Percentiles rank a stretch among this genome's conserved stretches.
These are phyloP conservation scores for Takifugu bimaculatus DNA, from an alignment of 2,113 vertebrate genomes.

Conservation along the genomic window DNA sequence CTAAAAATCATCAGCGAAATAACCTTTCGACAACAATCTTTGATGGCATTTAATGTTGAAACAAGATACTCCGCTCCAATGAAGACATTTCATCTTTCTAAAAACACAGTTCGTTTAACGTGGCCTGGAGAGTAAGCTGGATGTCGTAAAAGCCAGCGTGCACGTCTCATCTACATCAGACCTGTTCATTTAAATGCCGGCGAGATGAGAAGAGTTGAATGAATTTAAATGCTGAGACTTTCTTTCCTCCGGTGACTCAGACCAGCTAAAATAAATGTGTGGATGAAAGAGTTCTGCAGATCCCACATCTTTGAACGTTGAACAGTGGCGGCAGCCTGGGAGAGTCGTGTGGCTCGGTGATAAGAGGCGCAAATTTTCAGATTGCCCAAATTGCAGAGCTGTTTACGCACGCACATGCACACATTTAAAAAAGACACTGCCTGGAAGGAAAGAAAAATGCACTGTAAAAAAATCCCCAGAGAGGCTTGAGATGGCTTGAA, in stretches of 20 bases:
- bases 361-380: conserved; percentile 42
- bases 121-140: conserved; percentile 1
- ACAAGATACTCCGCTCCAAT: not conserved
- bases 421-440: conserved; percentile 11
- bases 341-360: conserved; percentile 37
- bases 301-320: conserved; percentile 21
- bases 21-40: conserved; percentile 26
- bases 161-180: not conserved
- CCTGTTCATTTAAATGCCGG: conserved; percentile 18
- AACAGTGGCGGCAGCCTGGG: conserved; percentile 26
- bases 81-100: not conserved
- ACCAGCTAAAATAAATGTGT: conserved; percentile 2
- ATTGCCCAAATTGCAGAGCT: conserved; percentile 12
- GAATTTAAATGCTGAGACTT: not conserved
- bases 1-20: conserved; percentile 13
- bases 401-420: conserved; percentile 3
- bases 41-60: conserved; percentile 10
- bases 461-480: conserved; percentile 26
- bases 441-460: conserved; percentile 12
- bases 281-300: conserved; percentile 10
- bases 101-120: not conserved
- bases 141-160: conserved; percentile 11
- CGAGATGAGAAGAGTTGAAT: conserved; percentile 17
- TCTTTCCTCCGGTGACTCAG: not conserved
- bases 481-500: conserved; percentile 16